phyloP scores from a whole-genome alignment of 2,113 vertebrate species.

The Rhegmatorhina hoffmannsi region DNA sequence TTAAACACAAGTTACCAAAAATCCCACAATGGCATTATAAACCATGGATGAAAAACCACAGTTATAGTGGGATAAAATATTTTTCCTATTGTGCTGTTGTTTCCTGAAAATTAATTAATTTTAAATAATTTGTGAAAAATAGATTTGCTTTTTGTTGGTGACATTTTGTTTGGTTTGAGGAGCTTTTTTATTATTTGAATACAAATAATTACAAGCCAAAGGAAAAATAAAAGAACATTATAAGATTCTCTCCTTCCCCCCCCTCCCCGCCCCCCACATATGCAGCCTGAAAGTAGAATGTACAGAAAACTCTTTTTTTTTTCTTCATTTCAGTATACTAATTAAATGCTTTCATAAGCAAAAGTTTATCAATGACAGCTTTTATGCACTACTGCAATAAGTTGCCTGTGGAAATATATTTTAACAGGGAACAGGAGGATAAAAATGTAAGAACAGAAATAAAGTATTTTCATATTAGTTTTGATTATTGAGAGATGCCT shows the following conservation, averaged over 20 bases:
- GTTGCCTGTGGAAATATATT: background rate
- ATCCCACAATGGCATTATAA: fast-evolving
- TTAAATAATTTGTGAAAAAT: background rate
- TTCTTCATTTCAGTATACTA: background rate
- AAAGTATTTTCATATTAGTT: background rate
- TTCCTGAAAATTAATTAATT: background rate
- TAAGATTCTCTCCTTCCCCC: background rate
- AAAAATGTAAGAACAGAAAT: background rate
- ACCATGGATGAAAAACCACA: background rate
- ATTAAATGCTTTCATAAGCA: background rate
- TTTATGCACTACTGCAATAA: background rate
- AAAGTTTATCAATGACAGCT: background rate
- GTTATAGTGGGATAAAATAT: background rate
- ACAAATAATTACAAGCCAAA: background rate
- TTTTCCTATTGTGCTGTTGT: fast-evolving
- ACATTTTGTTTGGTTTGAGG: background rate
- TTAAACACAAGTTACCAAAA: background rate
- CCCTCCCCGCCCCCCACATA: too few relatives aligned
- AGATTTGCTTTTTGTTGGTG: background rate
- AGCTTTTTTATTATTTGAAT: background rate
- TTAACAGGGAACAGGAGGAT: background rate
- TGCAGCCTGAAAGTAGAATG: background rate
- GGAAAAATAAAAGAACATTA: too few relatives aligned
- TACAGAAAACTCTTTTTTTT: background rate
- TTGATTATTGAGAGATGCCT: background rate